Evolutionary conservation across 1,140 invertebrate genomes (phyloP).

Genomic region (Ceratitis capitata): DNA sequence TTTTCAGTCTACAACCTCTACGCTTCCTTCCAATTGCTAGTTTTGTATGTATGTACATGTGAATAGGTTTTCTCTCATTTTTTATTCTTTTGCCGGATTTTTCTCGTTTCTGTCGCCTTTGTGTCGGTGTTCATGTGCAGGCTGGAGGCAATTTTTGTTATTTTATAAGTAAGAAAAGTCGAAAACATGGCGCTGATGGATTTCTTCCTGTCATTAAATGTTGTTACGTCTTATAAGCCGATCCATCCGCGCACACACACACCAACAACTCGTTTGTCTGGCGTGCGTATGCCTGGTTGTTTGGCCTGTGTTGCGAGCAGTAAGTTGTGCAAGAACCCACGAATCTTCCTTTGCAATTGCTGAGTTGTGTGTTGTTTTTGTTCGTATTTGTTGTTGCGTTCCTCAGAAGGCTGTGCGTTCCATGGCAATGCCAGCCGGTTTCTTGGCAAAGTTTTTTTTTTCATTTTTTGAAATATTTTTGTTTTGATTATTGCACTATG

Average conservation of each 20-base stretch:
- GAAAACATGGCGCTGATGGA: slow-evolving; percentile 36
- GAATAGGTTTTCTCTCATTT: background rate
- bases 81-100: slow-evolving; percentile 22
- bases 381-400: background rate
- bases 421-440: background rate
- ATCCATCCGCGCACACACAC: too few relatives aligned
- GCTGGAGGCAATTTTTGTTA: slow-evolving; percentile 18
- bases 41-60: too few relatives aligned
- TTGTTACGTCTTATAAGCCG: background rate
- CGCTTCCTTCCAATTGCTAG: background rate
- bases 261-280: too few relatives aligned
- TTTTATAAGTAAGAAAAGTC: slow-evolving; percentile 35
- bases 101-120: slow-evolving; percentile 30
- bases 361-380: background rate
- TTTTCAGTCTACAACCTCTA: background rate
- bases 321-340: background rate
- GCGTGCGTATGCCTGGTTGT: background rate
- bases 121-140: background rate
- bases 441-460: background rate
- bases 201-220: slow-evolving; percentile 35
- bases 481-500: background rate
- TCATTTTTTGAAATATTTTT: background rate
- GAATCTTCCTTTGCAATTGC: background rate
- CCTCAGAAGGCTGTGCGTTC: background rate
- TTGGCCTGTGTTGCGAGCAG: background rate